Evolutionary conservation across 2,888 invertebrate genomes (phyloP).

Genomic region (Patella pellucida): DNA sequence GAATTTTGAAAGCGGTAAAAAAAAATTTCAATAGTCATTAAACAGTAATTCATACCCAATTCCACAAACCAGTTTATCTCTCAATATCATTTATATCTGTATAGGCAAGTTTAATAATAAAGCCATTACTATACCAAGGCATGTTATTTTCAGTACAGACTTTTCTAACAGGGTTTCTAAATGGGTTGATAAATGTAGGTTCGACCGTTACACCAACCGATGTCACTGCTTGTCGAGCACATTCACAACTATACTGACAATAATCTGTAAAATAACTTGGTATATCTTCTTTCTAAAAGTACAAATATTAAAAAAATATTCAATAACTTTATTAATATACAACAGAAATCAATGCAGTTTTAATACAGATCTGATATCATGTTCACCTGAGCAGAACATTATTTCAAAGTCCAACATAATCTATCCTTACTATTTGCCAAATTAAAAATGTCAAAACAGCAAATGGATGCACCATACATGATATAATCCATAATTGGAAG

Average conservation of each 20-base stretch:
- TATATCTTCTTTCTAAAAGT: constrained; percentile 45
- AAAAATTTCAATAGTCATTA: too few relatives aligned
- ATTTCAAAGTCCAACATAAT: too few relatives aligned
- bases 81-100: neutral
- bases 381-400: too few relatives aligned
- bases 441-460: too few relatives aligned
- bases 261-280: constrained; percentile 66
- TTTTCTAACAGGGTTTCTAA: constrained; percentile 60
- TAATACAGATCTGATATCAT: too few relatives aligned
- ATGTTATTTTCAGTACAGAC: constrained; percentile 54
- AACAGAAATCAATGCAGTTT: too few relatives aligned
- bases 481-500: too few relatives aligned
- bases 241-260: constrained; percentile 60
- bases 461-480: too few relatives aligned
- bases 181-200: constrained; percentile 59
- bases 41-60: too few relatives aligned
- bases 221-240: constrained; percentile 44
- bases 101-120: constrained; percentile 47
- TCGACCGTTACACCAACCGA: constrained; percentile 42
- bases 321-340: too few relatives aligned
- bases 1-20: too few relatives aligned
- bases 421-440: too few relatives aligned
- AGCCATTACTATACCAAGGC: constrained; percentile 65
- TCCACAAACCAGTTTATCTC: neutral
- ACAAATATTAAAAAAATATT: neutral